These are phyloP conservation scores for Deroplatys truncata DNA, from an alignment of 2,888 invertebrate genomes.

Conservation along the genomic window DNA sequence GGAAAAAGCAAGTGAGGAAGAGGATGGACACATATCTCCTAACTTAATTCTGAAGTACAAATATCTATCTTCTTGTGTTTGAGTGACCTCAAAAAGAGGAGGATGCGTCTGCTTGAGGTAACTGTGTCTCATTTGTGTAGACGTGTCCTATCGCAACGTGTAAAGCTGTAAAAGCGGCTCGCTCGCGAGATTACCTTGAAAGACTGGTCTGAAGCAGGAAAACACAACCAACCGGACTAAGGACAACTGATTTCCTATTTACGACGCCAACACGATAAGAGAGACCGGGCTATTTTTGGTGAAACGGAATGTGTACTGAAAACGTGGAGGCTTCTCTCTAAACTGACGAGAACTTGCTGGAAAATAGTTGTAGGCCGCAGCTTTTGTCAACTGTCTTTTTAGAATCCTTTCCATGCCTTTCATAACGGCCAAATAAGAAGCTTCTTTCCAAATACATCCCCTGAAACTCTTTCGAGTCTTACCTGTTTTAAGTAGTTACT, in stretches of 20 bases:
- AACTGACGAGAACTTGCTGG: no score
- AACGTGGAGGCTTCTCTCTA: neutral
- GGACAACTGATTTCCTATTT: neutral
- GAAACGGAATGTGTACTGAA: neutral
- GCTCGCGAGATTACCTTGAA: neutral
- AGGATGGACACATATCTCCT: no score
- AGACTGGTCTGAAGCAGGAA: neutral
- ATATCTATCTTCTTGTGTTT: neutral
- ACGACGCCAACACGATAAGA: neutral
- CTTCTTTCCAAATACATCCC: no score
- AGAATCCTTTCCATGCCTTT: no score
- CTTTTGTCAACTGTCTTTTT: no score
- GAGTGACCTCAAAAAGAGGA: neutral
- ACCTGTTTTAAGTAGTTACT: no score
- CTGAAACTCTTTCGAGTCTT: no score
- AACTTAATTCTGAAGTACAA: neutral
- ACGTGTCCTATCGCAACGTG: neutral
- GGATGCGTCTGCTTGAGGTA: neutral
- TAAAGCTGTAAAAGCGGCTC: neutral
- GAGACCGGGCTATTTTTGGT: neutral
- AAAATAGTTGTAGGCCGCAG: no score
- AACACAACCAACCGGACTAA: neutral
- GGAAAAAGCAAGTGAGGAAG: no score
- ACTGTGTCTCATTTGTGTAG: neutral
- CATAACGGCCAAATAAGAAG: no score